Evolutionary conservation across 1,140 invertebrate genomes (phyloP).

Genomic region (Calosoma granatense): DNA sequence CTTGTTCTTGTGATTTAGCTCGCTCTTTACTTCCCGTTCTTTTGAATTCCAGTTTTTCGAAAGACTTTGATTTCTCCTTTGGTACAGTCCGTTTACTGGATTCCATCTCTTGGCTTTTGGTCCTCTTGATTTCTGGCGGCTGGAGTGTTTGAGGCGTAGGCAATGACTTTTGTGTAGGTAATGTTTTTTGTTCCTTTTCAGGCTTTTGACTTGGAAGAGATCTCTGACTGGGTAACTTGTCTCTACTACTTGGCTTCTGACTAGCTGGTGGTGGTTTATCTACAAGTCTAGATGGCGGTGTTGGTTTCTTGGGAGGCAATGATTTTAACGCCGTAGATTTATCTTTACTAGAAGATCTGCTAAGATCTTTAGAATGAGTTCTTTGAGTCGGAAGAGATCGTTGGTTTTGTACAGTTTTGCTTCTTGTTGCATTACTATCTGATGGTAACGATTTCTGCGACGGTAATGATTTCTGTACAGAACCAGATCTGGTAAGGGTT

Average conservation of each 20-base stretch:
- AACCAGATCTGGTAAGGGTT: conserved; percentile 9
- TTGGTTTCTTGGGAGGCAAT: conserved; percentile 18
- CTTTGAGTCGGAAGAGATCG: conserved; percentile 13
- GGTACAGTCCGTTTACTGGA: conserved; percentile 40
- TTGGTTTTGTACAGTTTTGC: conserved; percentile 16
- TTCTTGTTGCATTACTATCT: conserved; percentile 2
- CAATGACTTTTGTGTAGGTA: conserved; percentile 38
- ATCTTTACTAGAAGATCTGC: conserved; percentile 30
- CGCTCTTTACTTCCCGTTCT: conserved; percentile 50
- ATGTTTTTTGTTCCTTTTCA: conserved; percentile 19
- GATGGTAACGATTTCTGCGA: conserved; percentile 14
- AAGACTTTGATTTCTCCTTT: conserved; percentile 53
- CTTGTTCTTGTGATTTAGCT: conserved; percentile 56
- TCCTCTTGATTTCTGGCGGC: conserved; percentile 44
- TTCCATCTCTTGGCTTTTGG: conserved; percentile 51
- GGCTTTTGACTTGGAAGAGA: background rate
- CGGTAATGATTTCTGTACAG: conserved; percentile 12
- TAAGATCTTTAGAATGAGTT: conserved; percentile 25
- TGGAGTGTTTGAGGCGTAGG: conserved; percentile 41
- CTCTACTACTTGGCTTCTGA: background rate
- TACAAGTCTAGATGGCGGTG: conserved; percentile 4
- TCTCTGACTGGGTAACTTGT: background rate
- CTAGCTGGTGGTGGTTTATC: background rate
- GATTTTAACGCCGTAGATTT: conserved; percentile 35
- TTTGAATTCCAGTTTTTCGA: conserved; percentile 51